Percentiles rank a stretch among this genome's conserved stretches.
Conservation (phyloP, 2,888 invertebrate genomes). For the Pseudococcus viburni region DNA sequence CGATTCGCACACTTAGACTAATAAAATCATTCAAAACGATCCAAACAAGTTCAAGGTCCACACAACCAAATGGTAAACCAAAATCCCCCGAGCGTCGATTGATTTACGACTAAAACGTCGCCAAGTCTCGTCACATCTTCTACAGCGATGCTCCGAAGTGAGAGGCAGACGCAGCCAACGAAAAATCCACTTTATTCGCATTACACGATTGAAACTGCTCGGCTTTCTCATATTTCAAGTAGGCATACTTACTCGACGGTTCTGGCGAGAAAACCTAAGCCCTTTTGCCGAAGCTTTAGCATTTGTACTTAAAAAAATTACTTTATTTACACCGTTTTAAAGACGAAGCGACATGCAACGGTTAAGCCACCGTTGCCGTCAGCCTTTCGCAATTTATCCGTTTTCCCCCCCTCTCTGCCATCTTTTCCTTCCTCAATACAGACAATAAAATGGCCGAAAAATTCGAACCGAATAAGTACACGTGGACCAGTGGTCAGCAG, state of each 20-base stretch:
- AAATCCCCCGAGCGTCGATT: not conserved
- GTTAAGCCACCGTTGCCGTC: too few relatives aligned
- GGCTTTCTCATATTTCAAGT: not conserved
- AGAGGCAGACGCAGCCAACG: not conserved
- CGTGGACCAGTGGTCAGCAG: too few relatives aligned
- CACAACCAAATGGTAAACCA: not conserved
- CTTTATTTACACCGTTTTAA: conserved; percentile 10
- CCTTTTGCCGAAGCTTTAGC: not conserved
- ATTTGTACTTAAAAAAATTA: conserved; percentile 11
- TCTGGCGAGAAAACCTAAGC: not conserved
- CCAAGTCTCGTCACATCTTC: conserved; percentile 7
- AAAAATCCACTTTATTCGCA: conserved; percentile 11
- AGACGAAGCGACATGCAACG: not conserved
- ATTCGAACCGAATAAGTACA: too few relatives aligned
- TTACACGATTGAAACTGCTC: not conserved
- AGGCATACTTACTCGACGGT: not conserved
- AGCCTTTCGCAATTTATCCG: too few relatives aligned
- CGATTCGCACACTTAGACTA: not conserved
- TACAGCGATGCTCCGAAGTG: not conserved
- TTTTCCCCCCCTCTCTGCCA: too few relatives aligned
- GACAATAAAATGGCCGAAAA: too few relatives aligned
- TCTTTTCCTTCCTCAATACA: too few relatives aligned
- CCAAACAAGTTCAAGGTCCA: not conserved
- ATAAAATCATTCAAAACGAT: not conserved
- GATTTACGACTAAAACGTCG: conserved; percentile 20